Percentiles rank a stretch among this genome's conserved stretches.
These are phyloP conservation scores for Brachypterus glaber DNA, from an alignment of 2,888 invertebrate genomes.

Conservation along the genomic window DNA sequence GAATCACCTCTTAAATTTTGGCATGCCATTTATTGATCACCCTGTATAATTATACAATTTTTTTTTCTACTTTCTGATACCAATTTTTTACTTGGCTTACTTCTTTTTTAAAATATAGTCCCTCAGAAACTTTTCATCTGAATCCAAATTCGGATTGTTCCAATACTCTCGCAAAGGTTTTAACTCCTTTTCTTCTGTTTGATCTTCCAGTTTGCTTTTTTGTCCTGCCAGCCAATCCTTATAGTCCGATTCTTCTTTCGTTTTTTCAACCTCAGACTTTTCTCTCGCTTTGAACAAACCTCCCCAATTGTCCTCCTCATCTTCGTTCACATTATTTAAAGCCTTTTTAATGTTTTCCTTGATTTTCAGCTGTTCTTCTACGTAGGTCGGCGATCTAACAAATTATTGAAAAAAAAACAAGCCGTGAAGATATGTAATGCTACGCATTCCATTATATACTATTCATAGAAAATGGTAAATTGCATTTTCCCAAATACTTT, in stretches of 20 bases:
- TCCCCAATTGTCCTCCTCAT: constrained; percentile 44
- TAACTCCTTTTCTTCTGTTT: constrained; percentile 52
- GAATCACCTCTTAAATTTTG: too few relatives aligned
- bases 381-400: constrained; percentile 47
- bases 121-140: constrained; percentile 79
- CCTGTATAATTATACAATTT: not conserved
- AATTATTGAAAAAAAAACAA: too few relatives aligned
- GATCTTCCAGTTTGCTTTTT: constrained; percentile 49
- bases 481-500: too few relatives aligned
- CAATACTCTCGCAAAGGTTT: constrained; percentile 75
- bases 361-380: constrained; percentile 57
- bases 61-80: not conserved
- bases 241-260: constrained; percentile 52
- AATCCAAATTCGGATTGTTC: constrained; percentile 71
- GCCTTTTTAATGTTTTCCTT: constrained; percentile 54
- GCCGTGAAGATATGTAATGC: too few relatives aligned
- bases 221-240: constrained; percentile 75
- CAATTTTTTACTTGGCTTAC: constrained; percentile 29
- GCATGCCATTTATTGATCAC: too few relatives aligned
- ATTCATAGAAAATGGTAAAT: too few relatives aligned
- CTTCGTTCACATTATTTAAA: constrained; percentile 42
- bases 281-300: constrained; percentile 46
- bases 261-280: constrained; percentile 46
- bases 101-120: constrained; percentile 88
- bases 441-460: too few relatives aligned